Evolutionary conservation across 2,797 vertebrate species (phyloP).

Genomic region (Mus spretus): DNA sequence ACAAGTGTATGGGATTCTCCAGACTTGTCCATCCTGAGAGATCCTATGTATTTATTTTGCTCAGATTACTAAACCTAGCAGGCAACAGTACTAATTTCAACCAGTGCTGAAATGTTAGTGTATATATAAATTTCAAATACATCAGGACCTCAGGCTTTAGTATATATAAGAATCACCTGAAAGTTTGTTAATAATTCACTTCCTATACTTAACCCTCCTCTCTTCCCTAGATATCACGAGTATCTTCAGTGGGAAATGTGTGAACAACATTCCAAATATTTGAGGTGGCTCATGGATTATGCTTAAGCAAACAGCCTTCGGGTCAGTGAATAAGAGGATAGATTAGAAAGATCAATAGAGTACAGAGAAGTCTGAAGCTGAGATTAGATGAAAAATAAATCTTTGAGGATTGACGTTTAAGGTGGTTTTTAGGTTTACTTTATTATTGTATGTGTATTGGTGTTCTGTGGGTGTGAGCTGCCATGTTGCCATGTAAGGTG

Average conservation of each 20-base stretch:
- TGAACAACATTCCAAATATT: background rate
- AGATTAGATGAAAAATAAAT: background rate
- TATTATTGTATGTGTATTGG: no score
- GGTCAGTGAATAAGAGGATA: no score
- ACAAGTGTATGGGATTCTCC: background rate
- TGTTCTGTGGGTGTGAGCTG: background rate
- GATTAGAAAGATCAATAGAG: background rate
- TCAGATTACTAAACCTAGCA: background rate
- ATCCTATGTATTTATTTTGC: background rate
- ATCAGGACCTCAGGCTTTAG: background rate
- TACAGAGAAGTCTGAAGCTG: background rate
- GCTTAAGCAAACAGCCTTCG: background rate
- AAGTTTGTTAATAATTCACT: background rate
- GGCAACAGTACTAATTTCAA: background rate
- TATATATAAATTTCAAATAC: background rate
- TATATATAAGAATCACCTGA: background rate
- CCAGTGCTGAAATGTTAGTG: background rate
- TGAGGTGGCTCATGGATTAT: background rate
- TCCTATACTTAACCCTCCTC: background rate
- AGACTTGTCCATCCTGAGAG: background rate
- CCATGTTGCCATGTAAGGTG: no score
- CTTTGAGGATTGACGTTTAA: background rate
- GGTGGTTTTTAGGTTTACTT: background rate
- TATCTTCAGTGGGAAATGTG: background rate
- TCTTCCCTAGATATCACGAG: background rate